phyloP scores from a whole-genome alignment of 2,888 invertebrate genomes.

The Cryptops parisi region DNA sequence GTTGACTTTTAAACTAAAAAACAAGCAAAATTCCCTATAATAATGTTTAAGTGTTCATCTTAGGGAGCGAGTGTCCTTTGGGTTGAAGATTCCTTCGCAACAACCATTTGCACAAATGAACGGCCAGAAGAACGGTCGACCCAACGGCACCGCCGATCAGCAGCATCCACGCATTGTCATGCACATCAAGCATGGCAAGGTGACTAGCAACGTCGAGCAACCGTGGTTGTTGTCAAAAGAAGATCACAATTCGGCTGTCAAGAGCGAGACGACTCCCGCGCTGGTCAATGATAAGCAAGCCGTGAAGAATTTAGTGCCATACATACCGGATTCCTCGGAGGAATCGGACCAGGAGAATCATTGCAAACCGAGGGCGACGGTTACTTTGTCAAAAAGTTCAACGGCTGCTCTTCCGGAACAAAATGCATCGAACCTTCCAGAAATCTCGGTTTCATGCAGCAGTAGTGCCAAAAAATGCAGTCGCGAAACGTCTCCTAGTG shows the following conservation, averaged over 20 bases:
- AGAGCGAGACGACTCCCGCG: neutral
- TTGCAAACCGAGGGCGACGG: neutral
- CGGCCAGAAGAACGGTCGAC: neutral
- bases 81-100: neutral
- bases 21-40: conserved; percentile 24
- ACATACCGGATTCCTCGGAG: conserved; percentile 27
- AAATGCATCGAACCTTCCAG: too few species aligned
- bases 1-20: too few species aligned
- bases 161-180: conserved; percentile 27
- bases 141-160: neutral
- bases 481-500: neutral
- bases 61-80: conserved; percentile 4
- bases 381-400: neutral
- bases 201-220: conserved; percentile 11
- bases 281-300: neutral
- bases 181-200: conserved; percentile 30
- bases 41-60: neutral
- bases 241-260: neutral
- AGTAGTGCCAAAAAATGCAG: neutral
- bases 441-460: too few species aligned
- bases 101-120: neutral
- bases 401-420: too few species aligned
- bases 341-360: conserved; percentile 19
- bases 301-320: conserved; percentile 28
- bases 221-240: neutral